Evolutionary conservation across 2,888 invertebrate species (phyloP).

Genomic region (Scrobipalpa atriplicella): DNA sequence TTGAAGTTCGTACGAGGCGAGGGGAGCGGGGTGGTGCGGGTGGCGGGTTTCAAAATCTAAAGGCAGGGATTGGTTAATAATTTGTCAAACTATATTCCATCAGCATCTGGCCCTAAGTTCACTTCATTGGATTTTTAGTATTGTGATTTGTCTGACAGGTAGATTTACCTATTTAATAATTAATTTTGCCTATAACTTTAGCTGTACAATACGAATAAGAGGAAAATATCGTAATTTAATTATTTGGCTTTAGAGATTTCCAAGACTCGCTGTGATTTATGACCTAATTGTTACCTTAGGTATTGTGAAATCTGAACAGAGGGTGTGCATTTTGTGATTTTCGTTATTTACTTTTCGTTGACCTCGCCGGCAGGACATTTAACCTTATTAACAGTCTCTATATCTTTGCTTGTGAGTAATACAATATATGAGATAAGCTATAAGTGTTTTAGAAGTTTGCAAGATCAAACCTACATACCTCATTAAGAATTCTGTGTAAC

Average conservation of each 20-base stretch:
- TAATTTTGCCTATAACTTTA: background rate
- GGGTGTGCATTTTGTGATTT: background rate
- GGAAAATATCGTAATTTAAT: background rate
- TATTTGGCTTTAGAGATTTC: background rate
- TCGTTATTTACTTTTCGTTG: background rate
- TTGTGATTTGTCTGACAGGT: no score
- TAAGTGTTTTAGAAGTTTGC: background rate
- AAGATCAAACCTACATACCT: background rate
- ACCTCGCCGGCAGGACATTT: conserved; percentile 19
- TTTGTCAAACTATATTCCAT: background rate
- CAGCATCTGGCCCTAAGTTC: no score
- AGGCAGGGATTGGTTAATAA: background rate
- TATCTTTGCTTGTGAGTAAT: background rate
- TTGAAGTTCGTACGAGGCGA: conserved; percentile 8
- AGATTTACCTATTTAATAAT: no score
- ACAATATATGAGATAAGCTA: background rate
- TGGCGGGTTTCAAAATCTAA: background rate
- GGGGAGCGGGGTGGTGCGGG: conserved; percentile 4
- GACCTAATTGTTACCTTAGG: background rate
- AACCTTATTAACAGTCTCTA: conserved; percentile 17
- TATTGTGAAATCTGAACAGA: background rate
- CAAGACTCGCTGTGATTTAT: background rate
- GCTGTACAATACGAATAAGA: background rate
- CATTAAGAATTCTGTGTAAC: background rate
- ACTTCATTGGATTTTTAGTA: no score